Evolutionary conservation across 2,797 vertebrate species (phyloP).

Genomic region (Acomys russatus): DNA sequence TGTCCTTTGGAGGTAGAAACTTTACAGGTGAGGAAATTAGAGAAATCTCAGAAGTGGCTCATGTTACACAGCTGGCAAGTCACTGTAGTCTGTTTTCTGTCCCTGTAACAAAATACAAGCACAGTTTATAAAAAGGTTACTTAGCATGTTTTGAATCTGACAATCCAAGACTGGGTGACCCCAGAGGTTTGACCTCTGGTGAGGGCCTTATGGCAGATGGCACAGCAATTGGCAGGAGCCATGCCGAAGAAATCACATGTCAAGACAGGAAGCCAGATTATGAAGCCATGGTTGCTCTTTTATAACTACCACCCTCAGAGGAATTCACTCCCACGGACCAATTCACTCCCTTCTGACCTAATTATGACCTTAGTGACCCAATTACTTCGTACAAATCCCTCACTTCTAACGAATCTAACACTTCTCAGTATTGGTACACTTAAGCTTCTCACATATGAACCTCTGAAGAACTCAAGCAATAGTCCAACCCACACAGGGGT

Average conservation of each 20-base stretch:
- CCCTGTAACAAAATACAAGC: background rate
- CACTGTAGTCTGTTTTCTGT: background rate
- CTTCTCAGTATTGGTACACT: background rate
- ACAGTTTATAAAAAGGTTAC: background rate
- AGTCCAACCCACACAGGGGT: background rate
- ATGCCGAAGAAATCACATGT: background rate
- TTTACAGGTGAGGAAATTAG: background rate
- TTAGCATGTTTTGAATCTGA: background rate
- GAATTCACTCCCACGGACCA: background rate
- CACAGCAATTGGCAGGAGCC: background rate
- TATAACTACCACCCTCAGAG: background rate
- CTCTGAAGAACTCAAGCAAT: background rate
- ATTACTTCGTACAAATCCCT: background rate
- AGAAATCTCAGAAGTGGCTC: background rate
- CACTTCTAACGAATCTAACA: background rate
- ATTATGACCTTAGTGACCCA: background rate
- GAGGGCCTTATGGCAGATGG: background rate
- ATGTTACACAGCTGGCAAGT: background rate
- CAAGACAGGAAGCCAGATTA: background rate
- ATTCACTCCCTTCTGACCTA: background rate
- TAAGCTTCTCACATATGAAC: background rate
- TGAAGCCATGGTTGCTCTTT: slow-evolving; percentile 5
- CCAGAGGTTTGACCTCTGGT: background rate
- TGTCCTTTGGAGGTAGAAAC: background rate
- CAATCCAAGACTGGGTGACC: background rate